Conservation (phyloP, 2,113 vertebrate species). For the Pleuronectes platessa region DNA sequence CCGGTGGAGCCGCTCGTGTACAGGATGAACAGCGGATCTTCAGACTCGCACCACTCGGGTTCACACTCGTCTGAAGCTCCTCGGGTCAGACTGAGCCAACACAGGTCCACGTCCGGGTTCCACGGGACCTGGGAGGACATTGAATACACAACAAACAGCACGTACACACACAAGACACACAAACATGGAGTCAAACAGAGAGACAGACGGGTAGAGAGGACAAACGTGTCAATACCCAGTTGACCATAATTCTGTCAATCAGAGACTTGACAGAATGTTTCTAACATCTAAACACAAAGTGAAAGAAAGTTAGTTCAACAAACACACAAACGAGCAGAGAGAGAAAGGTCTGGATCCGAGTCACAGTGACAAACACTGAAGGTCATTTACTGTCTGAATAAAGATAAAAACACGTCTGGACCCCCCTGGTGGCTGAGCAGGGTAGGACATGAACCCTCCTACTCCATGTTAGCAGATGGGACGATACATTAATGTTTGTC, state of each 20-base stretch:
- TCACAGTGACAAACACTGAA: neutral
- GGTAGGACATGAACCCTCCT: no score
- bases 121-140: conserved; percentile 85
- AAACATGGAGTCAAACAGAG: no score
- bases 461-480: no score
- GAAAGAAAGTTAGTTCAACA: conserved; percentile 37
- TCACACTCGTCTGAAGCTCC: conserved; percentile 88
- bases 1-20: conserved; percentile 98
- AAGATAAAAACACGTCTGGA: no score
- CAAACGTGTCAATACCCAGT: no score
- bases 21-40: conserved; percentile 95
- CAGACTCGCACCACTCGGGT: conserved; percentile 94
- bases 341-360: neutral
- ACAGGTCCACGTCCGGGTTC: conserved; percentile 88
- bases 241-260: no score
- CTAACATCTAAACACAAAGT: conserved; percentile 19
- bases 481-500: no score
- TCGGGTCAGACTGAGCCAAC: conserved; percentile 90
- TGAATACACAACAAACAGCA: no score
- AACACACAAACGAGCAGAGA: neutral
- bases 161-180: no score
- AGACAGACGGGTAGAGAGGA: no score
- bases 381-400: neutral
- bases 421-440: no score
- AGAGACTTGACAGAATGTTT: neutral